These are phyloP conservation scores for Melanargia galathea DNA, from an alignment of 2,888 invertebrate genomes.

Conservation along the genomic window DNA sequence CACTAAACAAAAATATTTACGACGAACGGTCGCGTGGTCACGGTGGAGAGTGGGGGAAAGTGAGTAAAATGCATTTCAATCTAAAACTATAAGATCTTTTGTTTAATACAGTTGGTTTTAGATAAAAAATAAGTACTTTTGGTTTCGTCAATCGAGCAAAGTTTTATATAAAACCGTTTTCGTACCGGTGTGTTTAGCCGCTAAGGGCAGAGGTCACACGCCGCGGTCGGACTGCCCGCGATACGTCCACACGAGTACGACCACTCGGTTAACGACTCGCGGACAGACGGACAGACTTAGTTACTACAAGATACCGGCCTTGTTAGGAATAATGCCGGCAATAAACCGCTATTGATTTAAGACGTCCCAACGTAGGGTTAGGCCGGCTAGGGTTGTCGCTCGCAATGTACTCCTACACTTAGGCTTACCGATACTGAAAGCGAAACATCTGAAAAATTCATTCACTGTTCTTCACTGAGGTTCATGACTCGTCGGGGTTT, in stretches of 20 bases:
- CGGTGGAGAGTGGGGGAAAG: no score
- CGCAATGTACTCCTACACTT: neutral
- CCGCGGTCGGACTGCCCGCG: conserved; percentile 26
- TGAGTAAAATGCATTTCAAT: no score
- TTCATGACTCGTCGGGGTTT: no score
- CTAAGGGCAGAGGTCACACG: conserved; percentile 30
- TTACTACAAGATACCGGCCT: conserved; percentile 40
- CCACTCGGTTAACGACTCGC: conserved; percentile 37
- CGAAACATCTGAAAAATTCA: no score
- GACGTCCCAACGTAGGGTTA: conserved; percentile 28
- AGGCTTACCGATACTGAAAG: neutral
- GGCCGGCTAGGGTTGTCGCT: conserved; percentile 8
- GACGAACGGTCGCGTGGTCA: no score
- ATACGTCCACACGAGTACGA: conserved; percentile 31
- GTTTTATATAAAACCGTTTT: neutral
- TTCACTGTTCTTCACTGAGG: no score
- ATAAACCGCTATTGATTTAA: conserved; percentile 46
- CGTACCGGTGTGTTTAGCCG: conserved; percentile 4
- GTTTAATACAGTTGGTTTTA: no score
- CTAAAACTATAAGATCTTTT: no score
- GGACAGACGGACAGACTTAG: conserved; percentile 38
- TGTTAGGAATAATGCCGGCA: conserved; percentile 43
- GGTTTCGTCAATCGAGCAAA: no score
- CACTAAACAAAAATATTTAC: no score
- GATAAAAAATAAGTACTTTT: no score